Base-by-base conservation (phyloP, 2,888 invertebrate species). In the Gryllus longicercus region DNA sequence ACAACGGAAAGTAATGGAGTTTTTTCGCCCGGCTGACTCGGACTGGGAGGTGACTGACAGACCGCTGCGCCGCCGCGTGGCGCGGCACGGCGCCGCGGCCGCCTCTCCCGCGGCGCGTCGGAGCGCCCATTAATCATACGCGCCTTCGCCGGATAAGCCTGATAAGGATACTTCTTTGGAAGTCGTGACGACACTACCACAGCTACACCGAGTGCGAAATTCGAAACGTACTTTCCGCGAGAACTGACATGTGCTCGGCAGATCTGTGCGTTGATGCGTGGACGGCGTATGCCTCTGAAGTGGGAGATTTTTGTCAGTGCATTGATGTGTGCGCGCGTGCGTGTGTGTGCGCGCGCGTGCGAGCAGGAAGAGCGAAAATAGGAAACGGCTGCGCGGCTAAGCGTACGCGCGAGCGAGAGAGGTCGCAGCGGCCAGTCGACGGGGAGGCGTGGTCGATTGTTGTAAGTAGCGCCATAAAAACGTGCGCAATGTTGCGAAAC, bases 1-100 rank as follows among this genome's bases (percentile, higher is more conserved):
- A 63, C 63, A 63, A 63, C 63, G 63, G 63, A 63, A 63, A 63
- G 63, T 63, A 63, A 63, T 63, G 63, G 63, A 63, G 63, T 63
- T 63, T 63, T 63, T 63, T 63, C 63, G 63, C 63, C 16, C n/a
- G 63, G 63, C 63, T 63, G 63, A 63, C 63, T 63, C 63, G 63
- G 63, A 63, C 63, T n/a, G 16, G 63, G 63, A 63, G 63, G 63
- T 63, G 63, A 63, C 63, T 63, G 63, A 63, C 63, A n/a, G 63
- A 63, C 63, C 63, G 63, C n/a, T 18, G 63, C 63, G n/a, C 16
- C 63, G 63, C 63, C 14, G 16, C 63, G n/a, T n/a, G 63, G n/a
- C 63, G 63, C 63, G 8, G 63, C 63, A 63, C n/a, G 16, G 11
- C 63, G 12, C 8, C 63, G 63, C 63, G 63, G 63, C 16, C n/a